Conservation (phyloP, 1,140 invertebrate species). For the Drosophila lacteicornis region DNA sequence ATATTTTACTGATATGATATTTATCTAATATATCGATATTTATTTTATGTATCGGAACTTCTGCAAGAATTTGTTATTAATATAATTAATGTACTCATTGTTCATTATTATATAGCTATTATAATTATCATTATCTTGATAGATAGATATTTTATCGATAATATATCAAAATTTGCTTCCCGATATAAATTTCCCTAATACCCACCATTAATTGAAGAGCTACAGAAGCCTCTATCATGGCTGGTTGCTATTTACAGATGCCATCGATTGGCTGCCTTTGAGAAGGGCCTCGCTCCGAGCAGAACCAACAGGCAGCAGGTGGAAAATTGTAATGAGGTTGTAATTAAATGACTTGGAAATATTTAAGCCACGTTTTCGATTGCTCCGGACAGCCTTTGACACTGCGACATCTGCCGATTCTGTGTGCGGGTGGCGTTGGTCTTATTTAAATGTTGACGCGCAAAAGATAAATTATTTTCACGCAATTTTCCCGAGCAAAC, state of each 20-base stretch:
- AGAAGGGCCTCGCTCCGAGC: background rate
- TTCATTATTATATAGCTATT: too few relatives aligned
- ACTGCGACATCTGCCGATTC: constrained; percentile 45
- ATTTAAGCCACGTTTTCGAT: constrained; percentile 73
- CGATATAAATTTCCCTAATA: background rate
- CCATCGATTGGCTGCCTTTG: constrained; percentile 41
- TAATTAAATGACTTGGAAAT: constrained; percentile 84
- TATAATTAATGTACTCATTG: too few relatives aligned
- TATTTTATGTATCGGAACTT: background rate
- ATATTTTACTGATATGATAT: background rate
- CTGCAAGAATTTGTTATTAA: too few relatives aligned
- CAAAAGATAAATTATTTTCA: constrained; percentile 79
- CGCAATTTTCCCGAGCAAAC: constrained; percentile 76
- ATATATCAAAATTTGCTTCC: background rate
- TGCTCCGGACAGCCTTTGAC: constrained; percentile 56
- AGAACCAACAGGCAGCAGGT: constrained; percentile 47
- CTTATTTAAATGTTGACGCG: constrained; percentile 72
- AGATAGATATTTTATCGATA: background rate
- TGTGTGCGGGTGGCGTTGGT: constrained; percentile 18
- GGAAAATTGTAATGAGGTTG: constrained; percentile 81
- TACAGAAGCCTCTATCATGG: constrained; percentile 1
- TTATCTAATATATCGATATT: background rate
- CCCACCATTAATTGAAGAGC: constrained; percentile 4
- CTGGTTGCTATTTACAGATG: constrained; percentile 30
- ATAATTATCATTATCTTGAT: background rate